Percentiles rank a stretch among this genome's conserved stretches.
Conservation (phyloP, 1,140 invertebrate genomes). For the Tetranychus urticae region DNA sequence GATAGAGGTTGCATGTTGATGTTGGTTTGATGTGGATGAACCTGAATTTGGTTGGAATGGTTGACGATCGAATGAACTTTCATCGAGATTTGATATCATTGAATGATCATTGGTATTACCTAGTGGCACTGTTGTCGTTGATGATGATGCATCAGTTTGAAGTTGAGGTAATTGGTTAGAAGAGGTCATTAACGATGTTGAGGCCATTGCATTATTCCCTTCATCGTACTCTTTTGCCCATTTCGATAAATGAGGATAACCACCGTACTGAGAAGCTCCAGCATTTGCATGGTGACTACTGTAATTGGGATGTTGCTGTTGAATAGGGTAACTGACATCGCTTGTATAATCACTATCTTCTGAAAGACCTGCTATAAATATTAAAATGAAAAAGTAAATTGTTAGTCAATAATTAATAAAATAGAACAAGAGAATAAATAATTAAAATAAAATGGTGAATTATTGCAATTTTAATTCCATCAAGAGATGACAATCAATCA, state of each 20-base stretch:
- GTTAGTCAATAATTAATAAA: too few species aligned
- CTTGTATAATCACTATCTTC: conserved; percentile 92
- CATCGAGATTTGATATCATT: background rate
- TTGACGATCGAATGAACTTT: background rate
- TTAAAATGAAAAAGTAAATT: background rate
- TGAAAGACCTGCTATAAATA: conserved; percentile 58
- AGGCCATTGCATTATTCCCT: background rate
- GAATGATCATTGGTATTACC: background rate
- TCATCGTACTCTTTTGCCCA: background rate
- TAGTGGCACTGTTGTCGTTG: too few species aligned
- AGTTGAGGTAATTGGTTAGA: background rate
- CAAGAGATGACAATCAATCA: too few species aligned
- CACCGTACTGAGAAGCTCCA: conserved; percentile 46
- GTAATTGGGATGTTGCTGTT: conserved; percentile 17
- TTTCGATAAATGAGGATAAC: conserved; percentile 28
- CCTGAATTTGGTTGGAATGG: background rate
- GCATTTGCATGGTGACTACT: conserved; percentile 40
- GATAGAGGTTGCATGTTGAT: background rate
- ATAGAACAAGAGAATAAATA: too few species aligned
- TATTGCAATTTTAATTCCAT: too few species aligned
- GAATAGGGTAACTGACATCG: conserved; percentile 70
- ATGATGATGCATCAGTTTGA: too few species aligned
- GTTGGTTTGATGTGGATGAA: background rate
- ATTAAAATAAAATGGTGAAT: too few species aligned
- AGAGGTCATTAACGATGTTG: background rate